phyloP scores from a whole-genome alignment of 1,140 invertebrate genomes.

The Danaus melanippus region DNA sequence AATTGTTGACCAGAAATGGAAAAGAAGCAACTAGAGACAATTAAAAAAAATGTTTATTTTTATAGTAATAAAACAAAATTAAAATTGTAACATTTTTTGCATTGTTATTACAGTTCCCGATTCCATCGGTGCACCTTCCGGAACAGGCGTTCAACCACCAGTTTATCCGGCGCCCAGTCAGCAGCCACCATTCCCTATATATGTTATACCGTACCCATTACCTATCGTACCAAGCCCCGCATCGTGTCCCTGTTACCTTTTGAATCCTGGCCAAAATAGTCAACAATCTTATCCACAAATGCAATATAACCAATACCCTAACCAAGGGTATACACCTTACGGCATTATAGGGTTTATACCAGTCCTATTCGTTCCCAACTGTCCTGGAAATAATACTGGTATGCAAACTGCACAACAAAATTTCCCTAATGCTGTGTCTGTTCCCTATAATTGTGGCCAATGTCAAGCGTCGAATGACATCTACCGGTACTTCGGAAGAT shows the following conservation, averaged over 20 bases:
- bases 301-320: slow-evolving; percentile 23
- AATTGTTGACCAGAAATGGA: too few species aligned
- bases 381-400: slow-evolving; percentile 64
- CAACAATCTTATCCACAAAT: slow-evolving; percentile 28
- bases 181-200: slow-evolving; percentile 66
- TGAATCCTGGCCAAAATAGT: slow-evolving; percentile 58
- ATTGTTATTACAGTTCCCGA: slow-evolving; percentile 34
- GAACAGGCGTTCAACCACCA: slow-evolving; percentile 69
- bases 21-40: too few species aligned
- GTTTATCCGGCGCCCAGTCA: slow-evolving; percentile 37
- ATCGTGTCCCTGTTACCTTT: slow-evolving; percentile 72
- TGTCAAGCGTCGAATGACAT: slow-evolving; percentile 51
- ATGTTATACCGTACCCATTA: slow-evolving; percentile 71
- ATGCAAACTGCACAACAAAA: slow-evolving; percentile 67
- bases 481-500: slow-evolving; percentile 43
- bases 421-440: slow-evolving; percentile 72
- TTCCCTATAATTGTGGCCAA: slow-evolving; percentile 56
- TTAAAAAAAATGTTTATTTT: background rate
- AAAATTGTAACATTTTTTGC: slow-evolving; percentile 1
- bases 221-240: slow-evolving; percentile 71
- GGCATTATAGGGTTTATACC: slow-evolving; percentile 74
- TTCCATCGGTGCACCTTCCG: slow-evolving; percentile 42
- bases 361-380: slow-evolving; percentile 75
- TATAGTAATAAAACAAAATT: background rate
- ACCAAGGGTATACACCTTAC: slow-evolving; percentile 47